Evolutionary conservation across 2,888 invertebrate species (phyloP).

Genomic region (Lepidocyrtinus sp.): DNA sequence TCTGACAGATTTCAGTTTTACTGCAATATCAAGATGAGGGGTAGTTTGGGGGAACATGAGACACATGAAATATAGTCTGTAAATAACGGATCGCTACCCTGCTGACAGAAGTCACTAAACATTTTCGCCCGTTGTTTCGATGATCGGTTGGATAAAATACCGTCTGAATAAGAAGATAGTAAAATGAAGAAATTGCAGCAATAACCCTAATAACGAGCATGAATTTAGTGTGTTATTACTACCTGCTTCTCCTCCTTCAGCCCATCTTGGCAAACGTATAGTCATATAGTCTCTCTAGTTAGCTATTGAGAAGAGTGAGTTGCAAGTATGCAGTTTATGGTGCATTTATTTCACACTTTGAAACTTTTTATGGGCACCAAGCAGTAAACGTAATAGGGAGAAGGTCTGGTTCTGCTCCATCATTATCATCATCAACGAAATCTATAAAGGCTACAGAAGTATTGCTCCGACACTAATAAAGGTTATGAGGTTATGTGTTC

Average conservation of each 20-base stretch:
- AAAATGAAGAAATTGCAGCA: too few species aligned
- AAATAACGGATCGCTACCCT: too few species aligned
- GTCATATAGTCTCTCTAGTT: neutral
- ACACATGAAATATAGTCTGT: too few species aligned
- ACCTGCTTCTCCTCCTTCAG: slow-evolving; percentile 3
- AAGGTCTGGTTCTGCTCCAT: neutral
- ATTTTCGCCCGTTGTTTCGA: too few species aligned
- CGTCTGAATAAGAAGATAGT: too few species aligned
- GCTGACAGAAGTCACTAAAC: too few species aligned
- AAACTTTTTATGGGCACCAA: slow-evolving; percentile 49
- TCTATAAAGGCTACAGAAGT: slow-evolving; percentile 30
- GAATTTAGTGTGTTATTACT: neutral
- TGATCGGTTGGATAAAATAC: too few species aligned
- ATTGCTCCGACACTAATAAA: slow-evolving; percentile 30
- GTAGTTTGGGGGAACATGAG: too few species aligned
- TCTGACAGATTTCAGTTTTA: too few species aligned
- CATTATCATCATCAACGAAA: slow-evolving; percentile 26
- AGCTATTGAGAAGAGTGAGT: neutral
- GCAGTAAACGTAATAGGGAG: slow-evolving; percentile 47
- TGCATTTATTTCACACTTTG: slow-evolving; percentile 56
- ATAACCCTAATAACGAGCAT: neutral
- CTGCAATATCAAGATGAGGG: too few species aligned
- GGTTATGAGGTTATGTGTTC: slow-evolving; percentile 20
- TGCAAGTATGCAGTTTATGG: slow-evolving; percentile 52
- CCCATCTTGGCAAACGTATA: neutral